These are phyloP conservation scores for Coelogynopora nodosa DNA, from an alignment of 2,888 invertebrate genomes.

Conservation along the genomic window DNA sequence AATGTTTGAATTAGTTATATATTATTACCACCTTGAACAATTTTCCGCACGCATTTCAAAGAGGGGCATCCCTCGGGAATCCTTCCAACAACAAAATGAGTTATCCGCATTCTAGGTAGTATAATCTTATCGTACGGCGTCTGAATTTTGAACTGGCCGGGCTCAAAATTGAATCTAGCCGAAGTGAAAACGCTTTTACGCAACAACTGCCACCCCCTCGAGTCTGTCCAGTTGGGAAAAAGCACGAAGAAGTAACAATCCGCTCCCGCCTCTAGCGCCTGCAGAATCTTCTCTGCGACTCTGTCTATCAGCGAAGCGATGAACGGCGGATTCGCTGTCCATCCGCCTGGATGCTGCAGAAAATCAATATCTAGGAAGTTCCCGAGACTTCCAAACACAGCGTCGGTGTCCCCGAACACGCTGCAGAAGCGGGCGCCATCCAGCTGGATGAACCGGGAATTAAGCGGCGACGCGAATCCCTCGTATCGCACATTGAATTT, in stretches of 20 bases:
- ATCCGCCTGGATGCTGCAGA: not conserved
- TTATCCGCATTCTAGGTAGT: conserved; percentile 12
- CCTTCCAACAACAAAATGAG: not conserved
- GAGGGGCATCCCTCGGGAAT: not conserved
- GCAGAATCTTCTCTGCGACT: not conserved
- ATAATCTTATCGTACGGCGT: not conserved
- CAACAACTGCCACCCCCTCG: conserved; percentile 1
- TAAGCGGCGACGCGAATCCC: conserved; percentile 36
- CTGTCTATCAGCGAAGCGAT: not conserved
- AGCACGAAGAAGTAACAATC: conserved; percentile 32
- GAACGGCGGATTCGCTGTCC: conserved; percentile 32
- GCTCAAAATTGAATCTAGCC: conserved; percentile 9
- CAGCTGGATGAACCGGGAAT: conserved; percentile 18
- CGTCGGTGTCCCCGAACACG: conserved; percentile 29
- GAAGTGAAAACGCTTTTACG: not conserved
- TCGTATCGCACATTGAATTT: conserved; percentile 33
- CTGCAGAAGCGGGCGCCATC: conserved; percentile 16
- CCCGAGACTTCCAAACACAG: conserved; percentile 33
- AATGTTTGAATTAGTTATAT: too few species aligned
- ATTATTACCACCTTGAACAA: too few species aligned
- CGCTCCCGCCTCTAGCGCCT: not conserved
- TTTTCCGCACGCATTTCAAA: not conserved
- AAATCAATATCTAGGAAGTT: conserved; percentile 29
- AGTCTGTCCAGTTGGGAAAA: conserved; percentile 31
- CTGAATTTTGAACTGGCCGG: not conserved